phyloP scores from a whole-genome alignment of 2,797 vertebrate genomes.

The Leucoraja ocellata region DNA sequence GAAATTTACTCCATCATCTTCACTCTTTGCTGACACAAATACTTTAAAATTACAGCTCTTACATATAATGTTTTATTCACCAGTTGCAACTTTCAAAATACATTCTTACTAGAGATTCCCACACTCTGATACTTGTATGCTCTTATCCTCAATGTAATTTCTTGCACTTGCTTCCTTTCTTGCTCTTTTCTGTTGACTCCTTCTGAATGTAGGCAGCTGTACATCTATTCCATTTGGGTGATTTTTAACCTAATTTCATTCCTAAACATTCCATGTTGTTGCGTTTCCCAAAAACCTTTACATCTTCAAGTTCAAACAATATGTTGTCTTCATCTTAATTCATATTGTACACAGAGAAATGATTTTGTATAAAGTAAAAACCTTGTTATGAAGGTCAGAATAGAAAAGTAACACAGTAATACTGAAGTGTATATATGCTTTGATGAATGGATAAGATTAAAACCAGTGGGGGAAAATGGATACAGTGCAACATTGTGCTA shows the following conservation, averaged over 20 bases:
- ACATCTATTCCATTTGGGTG: neutral
- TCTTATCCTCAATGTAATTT: neutral
- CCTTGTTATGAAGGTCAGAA: neutral
- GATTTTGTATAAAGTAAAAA: too few relatives aligned
- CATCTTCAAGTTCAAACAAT: neutral
- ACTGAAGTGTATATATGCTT: neutral
- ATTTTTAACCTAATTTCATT: neutral
- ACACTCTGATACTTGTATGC: neutral
- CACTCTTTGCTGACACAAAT: neutral
- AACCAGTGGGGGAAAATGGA: too few relatives aligned
- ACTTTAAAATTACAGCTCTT: neutral
- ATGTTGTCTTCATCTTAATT: neutral
- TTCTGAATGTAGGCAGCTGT: neutral
- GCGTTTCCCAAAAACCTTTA: neutral
- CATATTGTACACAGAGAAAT: neutral
- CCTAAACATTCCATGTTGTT: neutral
- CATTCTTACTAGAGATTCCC: neutral
- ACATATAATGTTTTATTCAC: neutral
- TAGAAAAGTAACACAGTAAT: neutral
- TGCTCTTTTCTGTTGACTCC: neutral
- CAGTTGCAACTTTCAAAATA: neutral
- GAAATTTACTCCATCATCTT: too few relatives aligned
- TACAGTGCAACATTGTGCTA: neutral
- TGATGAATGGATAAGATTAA: too few relatives aligned
- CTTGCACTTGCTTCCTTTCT: neutral